A percentile compares a stretch with the other conserved stretches of the same genome.
phyloP scores from a whole-genome alignment of 1,140 invertebrate genomes.

The Brachionus calyciflorus region DNA sequence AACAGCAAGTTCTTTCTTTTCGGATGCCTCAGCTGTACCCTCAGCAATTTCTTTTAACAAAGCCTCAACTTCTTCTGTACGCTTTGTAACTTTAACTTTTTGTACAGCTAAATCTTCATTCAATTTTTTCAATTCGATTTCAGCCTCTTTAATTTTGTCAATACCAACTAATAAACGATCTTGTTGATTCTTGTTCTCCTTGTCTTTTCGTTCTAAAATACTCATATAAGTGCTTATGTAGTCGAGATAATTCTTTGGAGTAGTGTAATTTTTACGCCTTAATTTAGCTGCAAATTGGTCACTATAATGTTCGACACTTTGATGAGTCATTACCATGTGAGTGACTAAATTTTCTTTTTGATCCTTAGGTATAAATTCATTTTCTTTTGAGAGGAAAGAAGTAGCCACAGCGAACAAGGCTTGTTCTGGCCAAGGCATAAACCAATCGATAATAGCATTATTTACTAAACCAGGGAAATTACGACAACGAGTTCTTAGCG shows the following conservation, averaged over 20 bases:
- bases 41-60: constrained; percentile 68
- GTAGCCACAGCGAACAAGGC: constrained; percentile 74
- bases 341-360: constrained; percentile 70
- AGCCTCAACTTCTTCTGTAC: constrained; percentile 71
- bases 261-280: constrained; percentile 76
- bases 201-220: constrained; percentile 70
- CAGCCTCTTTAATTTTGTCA: constrained; percentile 75
- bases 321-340: constrained; percentile 79
- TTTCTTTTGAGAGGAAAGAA: constrained; percentile 68
- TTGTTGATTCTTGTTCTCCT: constrained; percentile 68
- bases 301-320: constrained; percentile 70
- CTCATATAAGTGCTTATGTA: constrained; percentile 74
- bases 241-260: constrained; percentile 83
- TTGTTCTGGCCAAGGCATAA: constrained; percentile 62
- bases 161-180: constrained; percentile 70
- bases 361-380: constrained; percentile 65
- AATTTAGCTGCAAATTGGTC: constrained; percentile 70
- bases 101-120: constrained; percentile 74
- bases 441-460: constrained; percentile 62
- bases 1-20: constrained; percentile 66
- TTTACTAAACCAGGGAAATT: constrained; percentile 63
- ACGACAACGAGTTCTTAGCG: constrained; percentile 59
- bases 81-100: constrained; percentile 72
- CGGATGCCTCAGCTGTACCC: constrained; percentile 66
- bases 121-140: constrained; percentile 69